Conservation (phyloP, 2,113 vertebrate species). For the Prinia subflava region DNA sequence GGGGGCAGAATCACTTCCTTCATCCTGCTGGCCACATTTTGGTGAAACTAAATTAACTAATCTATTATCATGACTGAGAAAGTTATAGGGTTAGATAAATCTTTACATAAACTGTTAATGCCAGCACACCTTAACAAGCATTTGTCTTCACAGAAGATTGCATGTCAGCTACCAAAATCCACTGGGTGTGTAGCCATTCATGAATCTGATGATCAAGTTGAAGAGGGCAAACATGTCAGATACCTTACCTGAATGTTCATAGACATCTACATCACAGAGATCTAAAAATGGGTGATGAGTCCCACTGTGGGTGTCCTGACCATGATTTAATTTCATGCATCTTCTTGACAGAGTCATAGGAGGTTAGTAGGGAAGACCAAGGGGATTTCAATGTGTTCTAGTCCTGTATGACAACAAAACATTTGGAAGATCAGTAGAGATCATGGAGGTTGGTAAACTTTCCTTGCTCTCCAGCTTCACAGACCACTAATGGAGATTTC, state of each 20-base stretch:
- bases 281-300: background rate
- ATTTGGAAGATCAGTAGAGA: background rate
- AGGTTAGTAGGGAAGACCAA: background rate
- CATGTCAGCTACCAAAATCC: background rate
- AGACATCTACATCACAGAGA: background rate
- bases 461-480: background rate
- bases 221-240: background rate
- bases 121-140: rapidly evolving
- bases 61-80: rapidly evolving
- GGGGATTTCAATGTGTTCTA: background rate
- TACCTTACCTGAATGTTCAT: background rate
- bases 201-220: background rate
- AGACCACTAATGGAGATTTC: background rate
- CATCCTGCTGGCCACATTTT: background rate
- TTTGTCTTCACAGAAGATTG: background rate
- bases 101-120: background rate
- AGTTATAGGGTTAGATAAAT: background rate
- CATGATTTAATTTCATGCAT: background rate
- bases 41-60: background rate
- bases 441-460: background rate
- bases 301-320: background rate
- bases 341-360: background rate
- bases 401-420: background rate
- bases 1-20: background rate
- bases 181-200: background rate